Conservation (phyloP, 2,797 vertebrate species). For the Cirrhinus molitorella region DNA sequence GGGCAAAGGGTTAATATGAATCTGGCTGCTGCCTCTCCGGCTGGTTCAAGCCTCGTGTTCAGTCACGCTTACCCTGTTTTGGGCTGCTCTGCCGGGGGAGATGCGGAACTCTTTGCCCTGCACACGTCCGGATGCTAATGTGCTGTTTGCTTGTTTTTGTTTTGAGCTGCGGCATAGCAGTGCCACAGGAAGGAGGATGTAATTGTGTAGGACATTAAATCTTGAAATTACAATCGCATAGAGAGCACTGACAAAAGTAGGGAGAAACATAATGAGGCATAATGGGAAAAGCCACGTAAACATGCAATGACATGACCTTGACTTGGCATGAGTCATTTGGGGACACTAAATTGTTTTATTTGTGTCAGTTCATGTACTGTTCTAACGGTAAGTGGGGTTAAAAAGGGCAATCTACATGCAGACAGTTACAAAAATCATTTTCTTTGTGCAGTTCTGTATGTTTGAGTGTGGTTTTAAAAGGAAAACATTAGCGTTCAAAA, state of each 20-base stretch:
- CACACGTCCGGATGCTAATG: conserved; percentile 41
- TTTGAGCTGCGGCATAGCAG: conserved; percentile 54
- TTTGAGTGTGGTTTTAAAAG: neutral
- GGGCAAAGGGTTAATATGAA: conserved; percentile 52
- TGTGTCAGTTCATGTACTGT: conserved; percentile 33
- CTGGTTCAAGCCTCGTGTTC: conserved; percentile 13
- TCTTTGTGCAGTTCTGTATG: neutral
- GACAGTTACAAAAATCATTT: neutral
- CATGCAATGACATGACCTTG: conserved; percentile 2
- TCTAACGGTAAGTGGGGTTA: neutral
- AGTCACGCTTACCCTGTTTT: conserved; percentile 2
- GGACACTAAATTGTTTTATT: conserved; percentile 50
- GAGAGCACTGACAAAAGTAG: neutral
- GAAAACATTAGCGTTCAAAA: neutral
- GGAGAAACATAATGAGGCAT: conserved; percentile 49
- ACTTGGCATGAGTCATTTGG: conserved; percentile 31
- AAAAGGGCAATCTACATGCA: neutral
- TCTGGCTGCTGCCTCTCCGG: conserved; percentile 21
- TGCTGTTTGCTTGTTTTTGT: conserved; percentile 32
- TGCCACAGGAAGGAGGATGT: conserved; percentile 49
- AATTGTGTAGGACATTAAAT: conserved; percentile 63
- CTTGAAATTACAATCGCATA: conserved; percentile 28
- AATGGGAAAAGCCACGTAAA: conserved; percentile 45
- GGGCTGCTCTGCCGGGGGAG: neutral
- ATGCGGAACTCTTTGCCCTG: neutral